phyloP scores from a whole-genome alignment of 2,797 vertebrate genomes.

The Spheniscus humboldti region DNA sequence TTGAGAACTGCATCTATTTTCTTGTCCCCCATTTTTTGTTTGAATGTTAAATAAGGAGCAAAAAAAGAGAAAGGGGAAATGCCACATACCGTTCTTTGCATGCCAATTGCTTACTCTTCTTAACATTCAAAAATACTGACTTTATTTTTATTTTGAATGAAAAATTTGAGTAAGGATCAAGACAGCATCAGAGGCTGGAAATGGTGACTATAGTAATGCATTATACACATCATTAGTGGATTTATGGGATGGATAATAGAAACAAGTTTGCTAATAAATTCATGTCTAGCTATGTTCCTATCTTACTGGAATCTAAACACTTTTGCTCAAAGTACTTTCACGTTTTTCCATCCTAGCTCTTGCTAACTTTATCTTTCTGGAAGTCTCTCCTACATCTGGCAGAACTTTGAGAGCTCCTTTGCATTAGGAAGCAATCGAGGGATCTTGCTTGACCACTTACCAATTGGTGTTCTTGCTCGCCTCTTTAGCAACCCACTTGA shows the following conservation, averaged over 20 bases:
- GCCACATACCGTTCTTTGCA: neutral
- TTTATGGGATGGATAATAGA: neutral
- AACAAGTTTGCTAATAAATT: neutral
- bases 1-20: neutral
- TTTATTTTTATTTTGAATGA: neutral
- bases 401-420: neutral
- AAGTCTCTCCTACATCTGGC: neutral
- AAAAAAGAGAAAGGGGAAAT: neutral
- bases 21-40: neutral
- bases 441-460: neutral
- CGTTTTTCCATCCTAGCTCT: neutral
- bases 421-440: neutral
- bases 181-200: neutral
- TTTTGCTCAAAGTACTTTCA: neutral
- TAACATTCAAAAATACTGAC: neutral
- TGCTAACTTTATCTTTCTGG: neutral
- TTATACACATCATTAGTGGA: neutral
- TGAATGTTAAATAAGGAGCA: neutral
- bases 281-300: neutral
- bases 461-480: neutral
- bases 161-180: neutral
- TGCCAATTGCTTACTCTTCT: neutral
- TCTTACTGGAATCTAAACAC: neutral
- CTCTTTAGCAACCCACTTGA: neutral
- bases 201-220: neutral